Evolutionary conservation across 2,797 vertebrate genomes (phyloP), one percentile per base, ranked within the genome.

Genomic region (Peromyscus aztecus): DNA sequence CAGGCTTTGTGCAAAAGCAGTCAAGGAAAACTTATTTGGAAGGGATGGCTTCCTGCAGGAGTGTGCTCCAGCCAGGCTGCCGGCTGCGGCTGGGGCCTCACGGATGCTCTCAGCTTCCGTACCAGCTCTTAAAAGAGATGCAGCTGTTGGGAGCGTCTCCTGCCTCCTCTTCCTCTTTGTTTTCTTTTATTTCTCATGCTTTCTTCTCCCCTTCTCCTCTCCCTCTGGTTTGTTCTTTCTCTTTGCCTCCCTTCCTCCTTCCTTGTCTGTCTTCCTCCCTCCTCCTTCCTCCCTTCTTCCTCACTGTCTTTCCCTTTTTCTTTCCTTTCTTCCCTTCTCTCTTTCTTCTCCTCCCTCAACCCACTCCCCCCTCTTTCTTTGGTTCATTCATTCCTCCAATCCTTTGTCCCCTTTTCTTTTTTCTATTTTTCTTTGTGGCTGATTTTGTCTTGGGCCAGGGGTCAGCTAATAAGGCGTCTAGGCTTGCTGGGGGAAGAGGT

Each of bases 1-100:
- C 89, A 91, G 91, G 88, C 97, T 96, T 97, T 95, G 95, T 96
- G 92, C n/a, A 95, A 82, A 90, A 59, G 94, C 95, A 95, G 84
- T 94, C 55, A 88, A 96, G 95, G 91, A 95, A 96, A 90, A 94
- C 96, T 95, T 92, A 37, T 23, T 82, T 87, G 65, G 52, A 91
- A 71, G 21, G 23, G 13, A 2, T 24, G 37, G 65, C 67, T 94
- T 96, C 29, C 78, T 0, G 69, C 1, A 1, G 10, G 55, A 87
- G 83, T 2, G 4, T 14, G 9, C 21, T 4, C 31, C 91, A 92
- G 85, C 55, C 19, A 2, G 89, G 23, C 77, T 31, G 10, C 2
- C 0, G 4, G 4, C 3, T 2, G n/a, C 0, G 17, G 46, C 6
- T 4, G 0, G 19, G 82, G 83, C 21, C 17, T 84, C 80, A 16